Evolutionary conservation across 2,888 invertebrate species (phyloP).

Genomic region (Drosophila helvetica): DNA sequence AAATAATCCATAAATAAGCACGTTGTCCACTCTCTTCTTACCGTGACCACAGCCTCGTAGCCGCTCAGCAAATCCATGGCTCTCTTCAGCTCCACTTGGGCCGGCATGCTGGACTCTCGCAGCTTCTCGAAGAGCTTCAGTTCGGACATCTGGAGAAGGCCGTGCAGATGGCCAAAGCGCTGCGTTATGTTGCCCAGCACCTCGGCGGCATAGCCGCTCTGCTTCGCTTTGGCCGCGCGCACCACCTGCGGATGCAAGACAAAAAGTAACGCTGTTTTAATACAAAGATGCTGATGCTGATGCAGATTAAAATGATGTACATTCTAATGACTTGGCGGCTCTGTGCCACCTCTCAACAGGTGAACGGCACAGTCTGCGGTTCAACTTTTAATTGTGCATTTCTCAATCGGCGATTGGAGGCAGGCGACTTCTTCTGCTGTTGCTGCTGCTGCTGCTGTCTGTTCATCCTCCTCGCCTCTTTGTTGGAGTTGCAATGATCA

Average conservation of each 20-base stretch:
- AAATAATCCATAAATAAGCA: too few species aligned
- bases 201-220: constrained; percentile 72
- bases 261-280: not conserved
- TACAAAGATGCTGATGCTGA: constrained; percentile 14
- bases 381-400: constrained; percentile 66
- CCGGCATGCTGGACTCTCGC: constrained; percentile 61
- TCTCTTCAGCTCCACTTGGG: constrained; percentile 70
- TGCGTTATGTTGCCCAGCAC: constrained; percentile 69
- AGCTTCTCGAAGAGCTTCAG: constrained; percentile 67
- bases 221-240: constrained; percentile 67
- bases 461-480: constrained; percentile 19
- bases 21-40: constrained; percentile 45
- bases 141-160: constrained; percentile 79
- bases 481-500: constrained; percentile 52
- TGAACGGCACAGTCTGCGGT: constrained; percentile 52
- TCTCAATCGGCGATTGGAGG: constrained; percentile 51
- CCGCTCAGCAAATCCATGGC: constrained; percentile 64
- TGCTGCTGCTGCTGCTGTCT: constrained; percentile 3
- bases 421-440: constrained; percentile 49
- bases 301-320: constrained; percentile 59
- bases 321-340: constrained; percentile 37
- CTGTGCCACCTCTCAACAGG: constrained; percentile 27
- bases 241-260: constrained; percentile 66
- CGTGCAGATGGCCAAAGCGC: constrained; percentile 79
- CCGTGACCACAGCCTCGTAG: constrained; percentile 69